Base-by-base conservation (phyloP, 2,888 invertebrate species). In the Sinopyrophorus schimmeli region DNA sequence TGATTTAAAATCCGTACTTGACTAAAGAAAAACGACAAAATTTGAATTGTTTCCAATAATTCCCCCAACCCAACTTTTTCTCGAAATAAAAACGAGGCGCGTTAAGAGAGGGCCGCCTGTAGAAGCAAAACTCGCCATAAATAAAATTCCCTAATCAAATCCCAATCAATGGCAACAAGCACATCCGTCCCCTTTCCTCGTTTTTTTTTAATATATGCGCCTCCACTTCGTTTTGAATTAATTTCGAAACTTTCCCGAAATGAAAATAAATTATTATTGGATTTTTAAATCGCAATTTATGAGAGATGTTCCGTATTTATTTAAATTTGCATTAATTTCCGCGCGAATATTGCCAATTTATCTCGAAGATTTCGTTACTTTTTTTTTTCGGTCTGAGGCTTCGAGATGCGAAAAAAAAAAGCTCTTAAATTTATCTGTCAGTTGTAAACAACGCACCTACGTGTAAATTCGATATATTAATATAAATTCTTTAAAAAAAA, bases 261-360 rank as follows among this genome's bases (percentile, higher is more conserved):
- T 47, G 54, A 53, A 53, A 59, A 59, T 57, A 59, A 57, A 59
- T 59, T 56, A 57, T 59, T 55, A 55, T 53, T 50, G 54, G 52
- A 59, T 55, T 54, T 54, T 50, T 52, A 53, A 39, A 49, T 52
- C 47, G 46, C 51, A 51, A 47, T 51, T 51, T 51, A 51, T 51
- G 51, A 47, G 47, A 51, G 51, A 51, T 51, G 51, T 51, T 51
- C 51, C 51, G 47, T 51, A 51, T 51, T 51, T 51, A 51, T 51
- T 51, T 47, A 47, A 51, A 51, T 51, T 47, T 51, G 47, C 51
- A 51, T 51, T 51, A 46, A 51, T 51, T 51, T 50, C 37, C 41
- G 24, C n/a, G n/a, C n/a, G 47, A 26, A 50, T 47, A 51, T 47
- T 42, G 44, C 41, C 47, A 51, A 51, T 51, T 47, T 47, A 47